Evolutionary conservation across 2,113 vertebrate genomes (phyloP).

Genomic region (Atrichornis clamosus): DNA sequence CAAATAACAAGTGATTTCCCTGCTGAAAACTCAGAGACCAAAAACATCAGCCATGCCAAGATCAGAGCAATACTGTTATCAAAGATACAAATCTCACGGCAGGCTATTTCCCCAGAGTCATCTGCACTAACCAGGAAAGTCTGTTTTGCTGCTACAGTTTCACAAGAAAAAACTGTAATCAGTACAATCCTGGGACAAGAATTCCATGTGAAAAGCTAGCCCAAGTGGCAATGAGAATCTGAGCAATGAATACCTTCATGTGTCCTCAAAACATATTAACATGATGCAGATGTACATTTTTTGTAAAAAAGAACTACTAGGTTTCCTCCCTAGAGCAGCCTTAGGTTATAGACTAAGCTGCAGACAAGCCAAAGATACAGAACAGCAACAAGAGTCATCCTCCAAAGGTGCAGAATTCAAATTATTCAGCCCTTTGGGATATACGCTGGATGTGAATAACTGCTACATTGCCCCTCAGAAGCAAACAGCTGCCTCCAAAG

Average conservation of each 20-base stretch:
- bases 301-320: accelerated
- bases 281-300: not conserved
- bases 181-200: not conserved
- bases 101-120: not conserved
- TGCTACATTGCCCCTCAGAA: not conserved
- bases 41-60: not conserved
- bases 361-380: not conserved
- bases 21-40: not conserved
- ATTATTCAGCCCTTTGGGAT: not conserved
- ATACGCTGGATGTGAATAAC: not conserved
- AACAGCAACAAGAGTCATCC: not conserved
- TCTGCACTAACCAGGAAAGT: not conserved
- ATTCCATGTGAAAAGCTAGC: not conserved
- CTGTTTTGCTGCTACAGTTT: not conserved
- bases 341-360: not conserved
- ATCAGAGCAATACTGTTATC: not conserved
- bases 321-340: not conserved
- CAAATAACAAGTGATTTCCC: not conserved
- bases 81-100: not conserved
- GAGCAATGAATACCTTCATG: not conserved
- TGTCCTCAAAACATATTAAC: not conserved
- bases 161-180: not conserved
- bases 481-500: not conserved
- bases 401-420: not conserved
- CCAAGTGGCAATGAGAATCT: not conserved